A percentile compares a stretch with the other conserved stretches of the same genome.
Evolutionary conservation across 2,113 vertebrate genomes (phyloP).

Genomic region (Entelurus aequoreus): DNA sequence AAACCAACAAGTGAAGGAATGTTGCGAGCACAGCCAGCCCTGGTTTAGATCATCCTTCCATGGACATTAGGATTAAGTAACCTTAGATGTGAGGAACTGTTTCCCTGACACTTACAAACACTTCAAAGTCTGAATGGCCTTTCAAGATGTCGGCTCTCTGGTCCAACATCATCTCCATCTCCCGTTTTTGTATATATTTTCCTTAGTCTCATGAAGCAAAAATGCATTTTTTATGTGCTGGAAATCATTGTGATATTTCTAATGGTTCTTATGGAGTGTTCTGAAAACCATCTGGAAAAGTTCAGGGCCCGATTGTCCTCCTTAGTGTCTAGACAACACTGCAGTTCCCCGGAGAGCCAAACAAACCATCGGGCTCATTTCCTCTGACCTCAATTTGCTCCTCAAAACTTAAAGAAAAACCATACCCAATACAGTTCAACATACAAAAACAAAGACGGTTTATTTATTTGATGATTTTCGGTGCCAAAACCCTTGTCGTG

Average conservation of each 20-base stretch:
- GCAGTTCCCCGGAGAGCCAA: constrained; percentile 15
- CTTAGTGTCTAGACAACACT: constrained; percentile 46
- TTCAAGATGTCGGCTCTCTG: constrained; percentile 42
- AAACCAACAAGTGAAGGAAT: constrained; percentile 37
- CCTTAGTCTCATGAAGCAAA: constrained; percentile 20
- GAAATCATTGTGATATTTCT: constrained; percentile 32
- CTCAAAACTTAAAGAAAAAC: constrained; percentile 11
- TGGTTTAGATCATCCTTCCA: constrained; percentile 35
- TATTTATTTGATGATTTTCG: neutral
- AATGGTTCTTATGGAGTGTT: constrained; percentile 27
- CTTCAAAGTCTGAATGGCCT: constrained; percentile 33
- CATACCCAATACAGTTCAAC: constrained; percentile 1
- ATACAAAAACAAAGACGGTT: neutral
- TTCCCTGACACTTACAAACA: constrained; percentile 8
- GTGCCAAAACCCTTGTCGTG: too few relatives aligned
- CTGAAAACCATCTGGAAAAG: constrained; percentile 49
- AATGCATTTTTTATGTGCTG: constrained; percentile 29
- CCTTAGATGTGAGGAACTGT: constrained; percentile 7
- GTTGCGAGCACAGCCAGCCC: constrained; percentile 16
- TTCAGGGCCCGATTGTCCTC: constrained; percentile 38
- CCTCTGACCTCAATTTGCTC: constrained; percentile 17
- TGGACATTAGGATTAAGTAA: neutral
- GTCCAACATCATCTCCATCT: constrained; percentile 23
- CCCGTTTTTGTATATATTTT: constrained; percentile 6
- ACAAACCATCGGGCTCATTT: constrained; percentile 29